A percentile compares a stretch with the other conserved stretches of the same genome.
Evolutionary conservation across 2,113 vertebrate species (phyloP).

Genomic region (Chlorodrepanis virens): DNA sequence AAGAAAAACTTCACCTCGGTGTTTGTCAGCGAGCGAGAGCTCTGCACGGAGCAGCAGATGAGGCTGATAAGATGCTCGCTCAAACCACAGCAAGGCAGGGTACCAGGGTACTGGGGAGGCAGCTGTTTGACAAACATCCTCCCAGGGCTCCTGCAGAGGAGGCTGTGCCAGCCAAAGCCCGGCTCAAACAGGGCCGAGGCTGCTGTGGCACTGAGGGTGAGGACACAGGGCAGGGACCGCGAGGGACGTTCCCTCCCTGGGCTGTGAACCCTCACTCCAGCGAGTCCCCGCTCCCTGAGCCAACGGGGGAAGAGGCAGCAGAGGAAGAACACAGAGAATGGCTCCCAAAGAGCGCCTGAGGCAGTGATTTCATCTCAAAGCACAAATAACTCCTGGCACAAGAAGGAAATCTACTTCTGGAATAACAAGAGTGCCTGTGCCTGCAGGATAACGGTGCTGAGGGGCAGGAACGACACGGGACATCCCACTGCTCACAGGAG

Average conservation of each 20-base stretch:
- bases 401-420: neutral
- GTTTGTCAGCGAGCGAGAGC: neutral
- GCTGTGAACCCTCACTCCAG: neutral
- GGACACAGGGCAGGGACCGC: fast-evolving
- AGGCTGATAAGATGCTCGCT: neutral
- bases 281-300: fast-evolving
- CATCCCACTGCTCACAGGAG: neutral
- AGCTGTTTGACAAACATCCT: slow-evolving; percentile 60
- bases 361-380: neutral
- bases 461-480: neutral
- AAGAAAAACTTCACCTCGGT: neutral
- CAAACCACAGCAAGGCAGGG: slow-evolving; percentile 2
- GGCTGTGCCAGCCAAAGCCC: neutral
- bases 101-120: neutral
- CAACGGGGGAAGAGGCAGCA: neutral
- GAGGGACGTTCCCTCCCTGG: neutral
- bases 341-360: neutral
- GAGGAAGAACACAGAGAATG: neutral
- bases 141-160: neutral
- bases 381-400: neutral
- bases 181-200: neutral
- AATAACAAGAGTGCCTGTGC: neutral
- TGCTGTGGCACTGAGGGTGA: fast-evolving
- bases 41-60: slow-evolving; percentile 6
- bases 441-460: neutral